Base-by-base conservation (phyloP, 2,113 vertebrate species). In the Muscicapa adusta region DNA sequence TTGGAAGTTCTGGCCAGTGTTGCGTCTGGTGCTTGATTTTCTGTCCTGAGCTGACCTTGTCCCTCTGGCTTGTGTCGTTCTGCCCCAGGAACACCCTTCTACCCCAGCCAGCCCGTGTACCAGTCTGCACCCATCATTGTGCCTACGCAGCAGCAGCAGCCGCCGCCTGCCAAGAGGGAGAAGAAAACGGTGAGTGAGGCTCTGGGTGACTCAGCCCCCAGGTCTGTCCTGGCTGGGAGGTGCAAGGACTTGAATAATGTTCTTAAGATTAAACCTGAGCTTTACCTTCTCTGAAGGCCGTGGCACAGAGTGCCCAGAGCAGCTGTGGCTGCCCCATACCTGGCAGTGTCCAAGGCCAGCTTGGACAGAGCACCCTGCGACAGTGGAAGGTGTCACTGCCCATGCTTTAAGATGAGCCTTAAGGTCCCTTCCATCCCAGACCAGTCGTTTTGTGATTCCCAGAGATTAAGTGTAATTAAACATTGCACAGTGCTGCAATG, bases 81-180 rank as follows among this genome's bases (percentile, higher is more conserved):
- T 75, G 50, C 81, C 96, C 97, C 98, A 96, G 98, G 98, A 70
- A 97, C 99, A 5, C 98, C 98, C 38, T 99, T 99, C 97, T 99
- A 99, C 93, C 97, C 98, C 29, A 98, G 98, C 94, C 99, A 99
- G 98, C 98, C 99, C 28, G 98, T 99, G 93, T 99, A 99, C 92
- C 98, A 98, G 94, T 99, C 99, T 72, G 98, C 99, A 66, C 98
- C 99, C 91, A 99, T 99, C 98, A 99, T 99, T 98, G 99, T 99
- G 99, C 99, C 99, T 98, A 98, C 99, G 36, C 99, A 98, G 97
- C 99, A 99, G 96, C 99, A 98, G 92, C 97, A 97, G 96, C 98
- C 97, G 40, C 98, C 98, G 56, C 99, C 99, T 97, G 96, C 98
- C 93, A 99, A 99, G 97, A 99, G 99, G 73, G 99, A 99, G 97